A percentile compares a stretch with the other conserved stretches of the same genome.
Conservation (phyloP, 2,888 invertebrate species). For the Melangyna quadrimaculata region DNA sequence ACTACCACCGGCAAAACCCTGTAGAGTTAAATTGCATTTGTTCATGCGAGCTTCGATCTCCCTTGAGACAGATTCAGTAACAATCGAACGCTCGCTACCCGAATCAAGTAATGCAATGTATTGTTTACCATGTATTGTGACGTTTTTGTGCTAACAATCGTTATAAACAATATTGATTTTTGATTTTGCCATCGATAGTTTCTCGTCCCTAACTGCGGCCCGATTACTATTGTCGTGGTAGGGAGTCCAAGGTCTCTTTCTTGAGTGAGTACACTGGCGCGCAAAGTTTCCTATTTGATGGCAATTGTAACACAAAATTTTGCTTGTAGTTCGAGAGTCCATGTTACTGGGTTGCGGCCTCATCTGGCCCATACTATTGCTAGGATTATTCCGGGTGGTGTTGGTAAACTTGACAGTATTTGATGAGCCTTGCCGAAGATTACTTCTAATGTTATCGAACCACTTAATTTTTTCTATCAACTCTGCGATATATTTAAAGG, state of each 20-base stretch:
- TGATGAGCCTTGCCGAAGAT: background rate
- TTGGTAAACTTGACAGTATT: background rate
- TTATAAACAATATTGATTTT: slow-evolving; percentile 8
- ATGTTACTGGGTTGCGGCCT: background rate
- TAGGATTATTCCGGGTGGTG: background rate
- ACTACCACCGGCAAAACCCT: slow-evolving; percentile 30
- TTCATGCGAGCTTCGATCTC: background rate
- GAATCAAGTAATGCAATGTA: slow-evolving; percentile 17
- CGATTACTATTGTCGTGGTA: background rate
- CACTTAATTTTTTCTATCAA: background rate
- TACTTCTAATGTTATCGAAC: background rate
- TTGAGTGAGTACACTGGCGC: background rate
- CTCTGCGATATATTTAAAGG: background rate
- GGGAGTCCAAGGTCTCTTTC: background rate
- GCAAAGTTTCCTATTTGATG: slow-evolving; percentile 20
- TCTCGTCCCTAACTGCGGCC: background rate
- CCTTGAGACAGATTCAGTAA: background rate
- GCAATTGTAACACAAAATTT: background rate
- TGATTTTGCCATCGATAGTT: background rate
- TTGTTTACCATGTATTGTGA: background rate
- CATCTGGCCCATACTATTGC: background rate
- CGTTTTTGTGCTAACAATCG: slow-evolving; percentile 27
- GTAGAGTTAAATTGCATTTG: background rate
- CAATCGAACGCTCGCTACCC: slow-evolving; percentile 15
- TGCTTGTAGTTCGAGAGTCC: background rate